phyloP scores from a whole-genome alignment of 2,797 vertebrate genomes.

The Phrynocephalus forsythii region DNA sequence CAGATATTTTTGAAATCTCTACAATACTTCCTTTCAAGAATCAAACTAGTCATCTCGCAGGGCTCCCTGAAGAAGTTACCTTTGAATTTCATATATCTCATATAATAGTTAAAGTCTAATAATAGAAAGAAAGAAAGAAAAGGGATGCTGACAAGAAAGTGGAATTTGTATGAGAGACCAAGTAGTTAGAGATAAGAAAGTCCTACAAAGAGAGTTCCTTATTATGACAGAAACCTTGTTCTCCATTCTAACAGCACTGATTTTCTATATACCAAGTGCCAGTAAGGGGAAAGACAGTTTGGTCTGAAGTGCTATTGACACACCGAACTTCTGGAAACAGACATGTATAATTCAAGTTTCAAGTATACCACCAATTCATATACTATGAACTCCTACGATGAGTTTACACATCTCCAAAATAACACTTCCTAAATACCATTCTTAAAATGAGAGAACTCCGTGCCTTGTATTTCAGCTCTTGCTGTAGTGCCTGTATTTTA shows the following conservation, averaged over 20 bases:
- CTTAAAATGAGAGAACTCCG: not conserved
- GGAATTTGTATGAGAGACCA: not conserved
- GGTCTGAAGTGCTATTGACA: constrained; percentile 12
- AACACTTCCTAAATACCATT: constrained; percentile 17
- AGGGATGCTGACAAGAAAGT: constrained; percentile 13
- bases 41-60: constrained; percentile 17
- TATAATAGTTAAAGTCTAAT: constrained; percentile 33
- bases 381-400: constrained; percentile 17
- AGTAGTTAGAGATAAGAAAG: constrained; percentile 17
- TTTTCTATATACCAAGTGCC: constrained; percentile 14
- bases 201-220: constrained; percentile 44
- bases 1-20: constrained; percentile 11
- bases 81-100: constrained; percentile 42
- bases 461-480: constrained; percentile 3
- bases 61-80: constrained; percentile 49
- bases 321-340: constrained; percentile 10
- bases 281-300: constrained; percentile 6
- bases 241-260: not conserved
- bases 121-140: not conserved
- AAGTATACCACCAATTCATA: constrained; percentile 5
- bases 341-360: constrained; percentile 6
- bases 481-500: not conserved
- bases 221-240: constrained; percentile 7
- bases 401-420: not conserved
- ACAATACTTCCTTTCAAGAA: constrained; percentile 36